These are phyloP conservation scores for Apus apus DNA, from an alignment of 2,113 vertebrate species.

Conservation along the genomic window DNA sequence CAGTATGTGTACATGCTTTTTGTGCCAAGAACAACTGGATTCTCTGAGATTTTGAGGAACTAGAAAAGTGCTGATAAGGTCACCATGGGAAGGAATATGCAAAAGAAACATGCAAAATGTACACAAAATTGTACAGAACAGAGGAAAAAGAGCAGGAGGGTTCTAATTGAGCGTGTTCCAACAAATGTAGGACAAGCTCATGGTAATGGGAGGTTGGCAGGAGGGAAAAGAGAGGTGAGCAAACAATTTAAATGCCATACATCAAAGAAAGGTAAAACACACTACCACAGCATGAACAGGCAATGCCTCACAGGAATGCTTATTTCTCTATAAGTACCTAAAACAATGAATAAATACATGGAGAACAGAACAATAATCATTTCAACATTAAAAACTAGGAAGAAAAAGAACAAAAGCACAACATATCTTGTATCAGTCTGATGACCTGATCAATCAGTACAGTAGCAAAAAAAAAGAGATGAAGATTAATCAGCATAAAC, in stretches of 20 bases:
- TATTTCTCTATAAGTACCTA: neutral
- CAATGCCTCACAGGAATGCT: conserved; percentile 14
- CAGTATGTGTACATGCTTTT: neutral
- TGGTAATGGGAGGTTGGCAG: neutral
- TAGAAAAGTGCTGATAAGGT: neutral
- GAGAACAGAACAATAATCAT: neutral
- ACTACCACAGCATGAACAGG: neutral
- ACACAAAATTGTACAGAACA: neutral
- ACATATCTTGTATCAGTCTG: neutral
- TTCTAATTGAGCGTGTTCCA: conserved; percentile 12
- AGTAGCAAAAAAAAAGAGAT: neutral
- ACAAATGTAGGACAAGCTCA: conserved; percentile 20
- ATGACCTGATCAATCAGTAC: neutral
- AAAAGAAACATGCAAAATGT: neutral
- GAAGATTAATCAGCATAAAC: neutral
- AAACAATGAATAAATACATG: neutral
- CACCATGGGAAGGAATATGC: neutral
- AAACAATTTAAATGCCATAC: conserved; percentile 39
- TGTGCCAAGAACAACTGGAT: neutral
- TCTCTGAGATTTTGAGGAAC: neutral
- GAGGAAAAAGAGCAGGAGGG: neutral
- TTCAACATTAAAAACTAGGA: neutral
- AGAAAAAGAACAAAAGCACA: neutral
- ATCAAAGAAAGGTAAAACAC: conserved; percentile 40
- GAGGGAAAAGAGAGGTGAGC: conserved; percentile 16